Conservation (phyloP, 1,140 invertebrate genomes). For the Drosophila triauraria region DNA sequence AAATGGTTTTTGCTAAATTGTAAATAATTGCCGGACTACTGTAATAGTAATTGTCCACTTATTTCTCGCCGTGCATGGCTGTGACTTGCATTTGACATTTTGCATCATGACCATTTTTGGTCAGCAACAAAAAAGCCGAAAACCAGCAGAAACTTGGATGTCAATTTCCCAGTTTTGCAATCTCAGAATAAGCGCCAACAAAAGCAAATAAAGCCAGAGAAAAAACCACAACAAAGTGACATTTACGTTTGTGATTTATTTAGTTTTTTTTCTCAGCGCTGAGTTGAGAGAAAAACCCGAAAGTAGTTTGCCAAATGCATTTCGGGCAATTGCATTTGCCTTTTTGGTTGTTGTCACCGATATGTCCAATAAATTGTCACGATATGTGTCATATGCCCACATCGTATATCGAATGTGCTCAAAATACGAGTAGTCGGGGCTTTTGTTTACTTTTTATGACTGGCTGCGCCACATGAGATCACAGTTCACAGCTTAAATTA, state of each 20-base stretch:
- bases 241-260: constrained; percentile 49
- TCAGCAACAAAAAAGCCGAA: constrained; percentile 38
- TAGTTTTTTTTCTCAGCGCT: constrained; percentile 3
- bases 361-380: constrained; percentile 79
- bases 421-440: constrained; percentile 11
- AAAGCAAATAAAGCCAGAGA: constrained; percentile 42
- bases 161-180: constrained; percentile 63
- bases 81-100: constrained; percentile 72
- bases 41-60: constrained; percentile 5
- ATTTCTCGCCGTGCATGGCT: constrained; percentile 43
- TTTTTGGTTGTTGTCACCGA: constrained; percentile 73
- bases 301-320: constrained; percentile 53
- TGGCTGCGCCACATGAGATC: constrained; percentile 38
- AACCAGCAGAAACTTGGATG: constrained; percentile 37
- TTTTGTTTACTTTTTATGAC: constrained; percentile 21
- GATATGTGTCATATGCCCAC: constrained; percentile 46
- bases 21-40: constrained; percentile 16
- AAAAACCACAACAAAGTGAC: constrained; percentile 50
- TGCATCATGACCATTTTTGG: constrained; percentile 68
- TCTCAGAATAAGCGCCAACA: constrained; percentile 68
- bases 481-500: constrained; percentile 59
- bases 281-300: constrained; percentile 14
- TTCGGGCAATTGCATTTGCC: constrained; percentile 69
- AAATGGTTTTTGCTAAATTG: background rate
- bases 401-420: constrained; percentile 24